Conservation (phyloP, 2,888 invertebrate genomes). For the Drosophila yooni region DNA sequence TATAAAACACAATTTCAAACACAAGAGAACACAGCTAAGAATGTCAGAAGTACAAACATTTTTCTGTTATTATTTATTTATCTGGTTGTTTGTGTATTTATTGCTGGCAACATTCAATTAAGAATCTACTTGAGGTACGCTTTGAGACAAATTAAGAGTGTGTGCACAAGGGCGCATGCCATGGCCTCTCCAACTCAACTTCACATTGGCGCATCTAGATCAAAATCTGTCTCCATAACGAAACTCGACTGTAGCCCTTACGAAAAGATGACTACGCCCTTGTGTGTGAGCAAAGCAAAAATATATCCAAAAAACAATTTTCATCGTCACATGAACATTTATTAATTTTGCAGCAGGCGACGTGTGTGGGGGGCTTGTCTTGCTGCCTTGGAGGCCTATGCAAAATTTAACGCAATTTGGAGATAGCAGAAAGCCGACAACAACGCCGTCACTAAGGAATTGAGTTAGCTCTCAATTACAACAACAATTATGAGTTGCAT, state of each 20-base stretch:
- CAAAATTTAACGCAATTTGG: slow-evolving; percentile 76
- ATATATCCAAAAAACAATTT: slow-evolving; percentile 47
- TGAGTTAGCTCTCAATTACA: slow-evolving; percentile 76
- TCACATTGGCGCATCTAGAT: background rate
- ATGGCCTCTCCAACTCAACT: background rate
- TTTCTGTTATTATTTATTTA: slow-evolving; percentile 28
- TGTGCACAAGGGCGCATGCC: background rate
- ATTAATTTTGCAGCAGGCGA: slow-evolving; percentile 64
- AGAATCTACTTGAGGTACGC: slow-evolving; percentile 45
- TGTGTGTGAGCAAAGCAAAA: slow-evolving; percentile 17
- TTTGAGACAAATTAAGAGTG: slow-evolving; percentile 37
- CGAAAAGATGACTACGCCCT: background rate
- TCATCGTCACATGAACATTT: slow-evolving; percentile 49
- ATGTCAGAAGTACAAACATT: background rate
- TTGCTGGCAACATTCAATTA: slow-evolving; percentile 66
- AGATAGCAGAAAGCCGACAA: slow-evolving; percentile 61
- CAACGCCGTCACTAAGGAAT: slow-evolving; percentile 57
- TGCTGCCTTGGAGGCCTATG: slow-evolving; percentile 49
- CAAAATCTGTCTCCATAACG: background rate
- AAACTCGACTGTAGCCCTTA: background rate
- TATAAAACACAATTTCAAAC: background rate
- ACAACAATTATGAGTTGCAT: slow-evolving; percentile 72
- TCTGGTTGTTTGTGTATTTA: slow-evolving; percentile 51
- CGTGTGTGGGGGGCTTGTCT: slow-evolving; percentile 2
- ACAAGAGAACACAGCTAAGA: background rate